phyloP scores from a whole-genome alignment of 2,113 vertebrate species.

The Oxygymnocypris stewartii region DNA sequence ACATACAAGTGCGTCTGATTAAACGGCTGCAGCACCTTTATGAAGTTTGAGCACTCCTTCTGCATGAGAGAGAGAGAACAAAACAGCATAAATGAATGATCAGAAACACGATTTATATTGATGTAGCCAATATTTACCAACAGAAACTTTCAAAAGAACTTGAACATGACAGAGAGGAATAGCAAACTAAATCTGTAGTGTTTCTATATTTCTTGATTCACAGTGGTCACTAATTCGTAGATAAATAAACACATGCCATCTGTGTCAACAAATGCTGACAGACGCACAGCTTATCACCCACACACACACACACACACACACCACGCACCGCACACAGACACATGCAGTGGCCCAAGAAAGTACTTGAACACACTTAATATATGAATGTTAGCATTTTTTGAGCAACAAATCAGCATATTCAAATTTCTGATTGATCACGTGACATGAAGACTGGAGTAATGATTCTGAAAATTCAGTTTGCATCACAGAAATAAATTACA shows the following conservation, averaged over 20 bases:
- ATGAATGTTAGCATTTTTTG: neutral
- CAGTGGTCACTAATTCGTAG: conserved; percentile 4
- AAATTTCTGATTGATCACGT: neutral
- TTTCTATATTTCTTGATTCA: neutral
- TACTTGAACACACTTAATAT: neutral
- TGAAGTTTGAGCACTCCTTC: conserved; percentile 97
- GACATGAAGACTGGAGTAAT: neutral
- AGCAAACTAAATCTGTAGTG: neutral
- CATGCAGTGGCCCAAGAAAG: neutral
- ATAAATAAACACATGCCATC: conserved; percentile 30
- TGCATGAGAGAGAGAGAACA: conserved; percentile 70
- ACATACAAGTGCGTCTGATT: conserved; percentile 95
- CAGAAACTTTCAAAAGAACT: conserved; percentile 10
- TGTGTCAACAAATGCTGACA: conserved; percentile 22
- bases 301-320: neutral
- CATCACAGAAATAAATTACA: no score
- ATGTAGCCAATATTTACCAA: neutral
- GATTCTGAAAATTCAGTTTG: neutral
- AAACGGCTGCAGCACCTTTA: conserved; percentile 90
- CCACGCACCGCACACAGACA: no score
- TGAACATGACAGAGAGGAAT: conserved; percentile 9
- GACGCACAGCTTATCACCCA: neutral
- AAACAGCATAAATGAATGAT: neutral
- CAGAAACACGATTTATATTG: neutral
- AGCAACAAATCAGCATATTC: no score